Evolutionary conservation across 2,113 vertebrate species (phyloP).

Genomic region (Enhydra lutris): DNA sequence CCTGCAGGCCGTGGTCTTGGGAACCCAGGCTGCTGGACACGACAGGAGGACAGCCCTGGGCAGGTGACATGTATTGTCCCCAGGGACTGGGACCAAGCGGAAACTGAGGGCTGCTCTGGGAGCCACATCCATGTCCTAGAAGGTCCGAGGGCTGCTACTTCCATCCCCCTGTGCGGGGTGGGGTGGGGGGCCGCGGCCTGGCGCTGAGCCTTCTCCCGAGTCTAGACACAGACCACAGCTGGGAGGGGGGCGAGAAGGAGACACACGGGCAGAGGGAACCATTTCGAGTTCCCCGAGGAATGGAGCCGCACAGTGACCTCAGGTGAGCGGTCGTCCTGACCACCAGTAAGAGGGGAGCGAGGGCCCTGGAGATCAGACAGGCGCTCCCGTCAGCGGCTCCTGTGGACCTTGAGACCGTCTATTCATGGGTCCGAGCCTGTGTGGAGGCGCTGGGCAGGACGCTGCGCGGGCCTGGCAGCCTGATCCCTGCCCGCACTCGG

Average conservation of each 20-base stretch:
- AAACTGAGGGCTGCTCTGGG: not conserved
- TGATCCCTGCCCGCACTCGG: accelerated
- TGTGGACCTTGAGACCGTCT: accelerated
- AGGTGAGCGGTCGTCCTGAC: not conserved
- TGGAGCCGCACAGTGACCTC: accelerated
- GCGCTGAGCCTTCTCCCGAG: not conserved
- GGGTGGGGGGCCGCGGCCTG: not conserved
- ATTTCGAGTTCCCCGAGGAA: not conserved
- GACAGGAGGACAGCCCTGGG: not conserved
- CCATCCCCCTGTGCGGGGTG: not conserved
- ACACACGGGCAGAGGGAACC: not conserved
- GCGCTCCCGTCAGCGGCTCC: accelerated
- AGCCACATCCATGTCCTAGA: not conserved
- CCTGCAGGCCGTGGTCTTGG: not conserved
- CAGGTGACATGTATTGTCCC: not conserved
- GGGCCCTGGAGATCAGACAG: accelerated
- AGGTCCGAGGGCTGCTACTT: not conserved
- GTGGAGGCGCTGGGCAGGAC: too few relatives aligned
- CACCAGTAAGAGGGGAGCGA: accelerated
- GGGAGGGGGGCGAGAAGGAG: not conserved
- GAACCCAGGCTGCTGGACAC: not conserved
- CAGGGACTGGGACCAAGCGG: not conserved
- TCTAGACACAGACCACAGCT: not conserved
- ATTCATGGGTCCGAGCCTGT: not conserved
- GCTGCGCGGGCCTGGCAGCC: accelerated